A percentile compares a stretch with the other conserved stretches of the same genome.
phyloP scores from a whole-genome alignment of 2,888 invertebrate genomes.

The Drosophila infuscata region DNA sequence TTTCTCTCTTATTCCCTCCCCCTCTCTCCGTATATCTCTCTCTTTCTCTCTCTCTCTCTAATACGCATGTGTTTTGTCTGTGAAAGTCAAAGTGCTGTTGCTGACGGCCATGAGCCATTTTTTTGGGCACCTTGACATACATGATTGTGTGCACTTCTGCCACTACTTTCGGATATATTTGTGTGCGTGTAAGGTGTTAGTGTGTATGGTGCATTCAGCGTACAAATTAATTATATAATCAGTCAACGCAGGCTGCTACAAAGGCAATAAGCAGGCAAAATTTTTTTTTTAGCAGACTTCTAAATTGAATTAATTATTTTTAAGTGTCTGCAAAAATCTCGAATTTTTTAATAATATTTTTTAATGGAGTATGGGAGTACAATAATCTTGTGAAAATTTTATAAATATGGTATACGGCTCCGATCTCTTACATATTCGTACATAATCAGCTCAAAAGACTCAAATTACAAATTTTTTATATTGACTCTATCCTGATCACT shows the following conservation, averaged over 20 bases:
- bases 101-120: conserved; percentile 70
- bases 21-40: neutral
- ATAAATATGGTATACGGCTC: neutral
- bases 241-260: conserved; percentile 10
- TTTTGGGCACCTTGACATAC: conserved; percentile 67
- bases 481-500: neutral
- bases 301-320: neutral
- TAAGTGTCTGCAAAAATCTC: neutral
- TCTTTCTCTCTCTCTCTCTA: neutral
- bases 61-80: conserved; percentile 19
- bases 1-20: neutral
- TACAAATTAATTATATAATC: conserved; percentile 48
- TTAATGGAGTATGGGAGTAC: no score
- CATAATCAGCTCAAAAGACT: neutral
- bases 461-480: neutral
- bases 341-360: neutral
- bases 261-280: neutral
- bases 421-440: neutral
- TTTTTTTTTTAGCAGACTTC: neutral
- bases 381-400: neutral
- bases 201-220: conserved; percentile 16
- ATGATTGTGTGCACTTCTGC: conserved; percentile 43
- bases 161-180: conserved; percentile 5
- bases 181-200: neutral
- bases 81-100: conserved; percentile 48